These are phyloP conservation scores for Lycaon pictus DNA, from an alignment of 2,113 vertebrate species.

Conservation along the genomic window DNA sequence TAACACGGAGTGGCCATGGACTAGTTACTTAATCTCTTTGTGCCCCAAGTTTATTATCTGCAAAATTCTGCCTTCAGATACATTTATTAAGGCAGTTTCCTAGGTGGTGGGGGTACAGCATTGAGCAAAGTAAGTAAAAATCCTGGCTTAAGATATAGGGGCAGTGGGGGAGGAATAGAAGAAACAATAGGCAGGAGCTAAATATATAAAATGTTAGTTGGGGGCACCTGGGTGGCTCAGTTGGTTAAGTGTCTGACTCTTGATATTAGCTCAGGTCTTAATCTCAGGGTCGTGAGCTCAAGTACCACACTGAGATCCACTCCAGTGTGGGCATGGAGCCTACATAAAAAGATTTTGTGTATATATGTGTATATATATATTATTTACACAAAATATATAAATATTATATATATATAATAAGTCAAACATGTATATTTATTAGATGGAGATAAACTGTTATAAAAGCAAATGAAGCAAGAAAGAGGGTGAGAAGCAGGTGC, in stretches of 20 bases:
- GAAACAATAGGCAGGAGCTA: neutral
- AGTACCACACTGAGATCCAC: neutral
- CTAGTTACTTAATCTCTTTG: neutral
- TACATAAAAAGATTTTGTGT: neutral
- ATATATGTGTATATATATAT: no score
- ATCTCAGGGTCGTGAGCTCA: neutral
- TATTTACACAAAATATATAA: no score
- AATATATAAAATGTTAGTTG: neutral
- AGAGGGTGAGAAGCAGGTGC: no score
- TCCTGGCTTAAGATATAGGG: neutral
- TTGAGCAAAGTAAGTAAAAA: neutral
- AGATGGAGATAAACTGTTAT: neutral
- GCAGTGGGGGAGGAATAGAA: neutral
- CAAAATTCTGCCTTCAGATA: neutral
- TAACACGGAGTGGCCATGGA: neutral
- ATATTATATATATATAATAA: neutral
- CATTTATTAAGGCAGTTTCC: neutral
- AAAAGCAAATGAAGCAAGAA: neutral
- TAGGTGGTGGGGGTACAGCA: neutral
- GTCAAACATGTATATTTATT: neutral
- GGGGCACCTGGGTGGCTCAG: neutral
- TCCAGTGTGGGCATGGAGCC: neutral
- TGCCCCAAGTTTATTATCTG: neutral
- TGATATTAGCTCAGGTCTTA: neutral
- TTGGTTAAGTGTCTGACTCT: neutral